Base-by-base conservation (phyloP, 2,113 vertebrate genomes). In the Phylloscopus whistleri region DNA sequence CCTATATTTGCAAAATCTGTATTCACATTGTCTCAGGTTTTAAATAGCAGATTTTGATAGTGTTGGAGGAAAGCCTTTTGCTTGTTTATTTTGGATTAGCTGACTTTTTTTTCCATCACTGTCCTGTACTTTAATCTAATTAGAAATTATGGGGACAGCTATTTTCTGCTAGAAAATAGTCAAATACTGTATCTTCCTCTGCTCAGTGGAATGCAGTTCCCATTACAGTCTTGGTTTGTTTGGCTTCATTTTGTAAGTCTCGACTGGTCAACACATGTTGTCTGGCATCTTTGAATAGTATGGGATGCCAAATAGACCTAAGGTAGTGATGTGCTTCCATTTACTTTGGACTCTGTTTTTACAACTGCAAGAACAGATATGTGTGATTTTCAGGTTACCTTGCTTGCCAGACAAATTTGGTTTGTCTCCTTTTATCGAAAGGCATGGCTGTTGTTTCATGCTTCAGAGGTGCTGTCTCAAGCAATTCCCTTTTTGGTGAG, bases 261-360 rank as follows among this genome's bases (percentile, higher is more conserved):
- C 13, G 73, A 0, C 41, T 46, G 16, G 4, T 70, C n/a, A 60
- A 33, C 16, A 28, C 1, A 0, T 31, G 5, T 44, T 86, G 14
- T 84, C 35, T 69, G 69, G 10, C 33, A 60, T 63, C 23, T 35
- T 51, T 76, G 31, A 53, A 7, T 33, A 68, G 23, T 56, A 16
- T 48, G 46, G 72, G 31, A 49, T 85, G 46, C 46, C 56, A 56
- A 0, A 17, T 3, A 22, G 30, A 20, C 37, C 28, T 88, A 9
- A 0, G 0, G 13, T 39, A 79, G 48, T 27, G 22, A 31, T 48
- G 9, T 56, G 7, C 31, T 66, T 88, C 59, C 4, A 0, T 64
- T 79, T 91, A 26, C 52, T 74, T 60, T 74, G 55, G 7, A 39
- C 33, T 77, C 15, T 62, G 5, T 35, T 90, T 35, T 60, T 66